Conservation (phyloP, 2,113 vertebrate genomes). For the Strix aluco region DNA sequence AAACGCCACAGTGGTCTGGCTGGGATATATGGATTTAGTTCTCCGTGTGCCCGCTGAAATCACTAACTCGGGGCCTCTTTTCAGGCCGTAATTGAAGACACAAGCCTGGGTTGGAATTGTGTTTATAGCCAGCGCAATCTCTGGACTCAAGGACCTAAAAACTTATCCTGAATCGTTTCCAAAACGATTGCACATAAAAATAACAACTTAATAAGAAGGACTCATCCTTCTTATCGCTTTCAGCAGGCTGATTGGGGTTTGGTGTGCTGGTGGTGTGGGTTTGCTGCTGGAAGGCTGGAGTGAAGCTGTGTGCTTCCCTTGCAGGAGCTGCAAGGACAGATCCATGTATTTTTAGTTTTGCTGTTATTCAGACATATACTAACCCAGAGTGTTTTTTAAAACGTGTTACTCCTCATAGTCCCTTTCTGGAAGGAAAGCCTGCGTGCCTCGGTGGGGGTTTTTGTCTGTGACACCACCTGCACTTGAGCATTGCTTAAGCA, state of each 20-base stretch:
- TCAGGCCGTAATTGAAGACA: not conserved
- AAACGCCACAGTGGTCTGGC: not conserved
- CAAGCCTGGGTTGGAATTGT: not conserved
- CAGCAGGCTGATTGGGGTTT: not conserved
- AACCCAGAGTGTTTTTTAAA: not conserved
- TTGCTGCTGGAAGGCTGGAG: not conserved
- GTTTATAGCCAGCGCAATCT: not conserved
- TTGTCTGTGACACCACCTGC: not conserved
- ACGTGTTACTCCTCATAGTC: not conserved
- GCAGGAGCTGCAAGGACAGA: not conserved
- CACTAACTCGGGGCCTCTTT: not conserved
- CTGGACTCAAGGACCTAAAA: not conserved
- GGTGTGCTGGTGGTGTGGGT: not conserved
- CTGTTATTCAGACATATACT: not conserved
- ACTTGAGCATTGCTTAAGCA: not conserved
- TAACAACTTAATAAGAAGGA: not conserved
- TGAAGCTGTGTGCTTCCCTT: not conserved
- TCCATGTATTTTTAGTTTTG: not conserved
- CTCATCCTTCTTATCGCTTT: not conserved
- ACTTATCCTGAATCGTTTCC: not conserved
- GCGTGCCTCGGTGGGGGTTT: not conserved
- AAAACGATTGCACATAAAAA: not conserved
- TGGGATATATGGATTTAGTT: not conserved
- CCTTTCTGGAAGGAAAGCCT: not conserved
- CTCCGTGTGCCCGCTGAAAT: not conserved